Conservation (phyloP, 2,888 invertebrate genomes). For the Cephus runcator region DNA sequence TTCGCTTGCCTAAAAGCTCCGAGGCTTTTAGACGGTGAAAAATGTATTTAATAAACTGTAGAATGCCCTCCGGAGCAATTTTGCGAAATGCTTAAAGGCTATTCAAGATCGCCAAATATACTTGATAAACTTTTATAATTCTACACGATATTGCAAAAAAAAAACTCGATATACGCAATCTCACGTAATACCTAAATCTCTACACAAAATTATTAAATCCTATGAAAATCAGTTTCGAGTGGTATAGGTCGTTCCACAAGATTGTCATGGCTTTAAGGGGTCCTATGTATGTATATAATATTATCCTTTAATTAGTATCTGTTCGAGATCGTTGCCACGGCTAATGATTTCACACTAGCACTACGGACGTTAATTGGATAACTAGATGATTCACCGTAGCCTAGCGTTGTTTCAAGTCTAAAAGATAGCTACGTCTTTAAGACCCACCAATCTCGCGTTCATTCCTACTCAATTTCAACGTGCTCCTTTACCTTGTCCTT, state of each 20-base stretch:
- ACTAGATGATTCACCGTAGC: conserved; percentile 27
- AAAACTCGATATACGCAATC: too few species aligned
- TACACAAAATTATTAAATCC: background rate
- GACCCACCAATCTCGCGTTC: background rate
- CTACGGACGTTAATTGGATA: conserved; percentile 40
- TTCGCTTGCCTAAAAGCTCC: conserved; percentile 12
- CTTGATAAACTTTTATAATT: background rate
- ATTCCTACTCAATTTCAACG: background rate
- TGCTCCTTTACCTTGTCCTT: background rate
- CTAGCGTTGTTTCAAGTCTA: background rate
- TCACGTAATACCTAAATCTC: background rate
- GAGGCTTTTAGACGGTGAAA: conserved; percentile 21
- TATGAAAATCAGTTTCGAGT: background rate
- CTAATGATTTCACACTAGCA: conserved; percentile 24
- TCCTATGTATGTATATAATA: conserved; percentile 14
- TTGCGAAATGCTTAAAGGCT: background rate
- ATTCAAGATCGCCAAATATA: background rate
- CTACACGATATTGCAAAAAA: too few species aligned
- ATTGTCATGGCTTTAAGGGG: background rate
- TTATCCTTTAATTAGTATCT: conserved; percentile 39
- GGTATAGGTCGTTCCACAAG: background rate
- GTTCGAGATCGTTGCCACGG: conserved; percentile 26
- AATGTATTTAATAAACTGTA: conserved; percentile 34
- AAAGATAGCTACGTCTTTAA: background rate
- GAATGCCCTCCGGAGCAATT: conserved; percentile 15